Base-by-base conservation (phyloP, 2,797 vertebrate genomes). In the Steatocranus sp. region DNA sequence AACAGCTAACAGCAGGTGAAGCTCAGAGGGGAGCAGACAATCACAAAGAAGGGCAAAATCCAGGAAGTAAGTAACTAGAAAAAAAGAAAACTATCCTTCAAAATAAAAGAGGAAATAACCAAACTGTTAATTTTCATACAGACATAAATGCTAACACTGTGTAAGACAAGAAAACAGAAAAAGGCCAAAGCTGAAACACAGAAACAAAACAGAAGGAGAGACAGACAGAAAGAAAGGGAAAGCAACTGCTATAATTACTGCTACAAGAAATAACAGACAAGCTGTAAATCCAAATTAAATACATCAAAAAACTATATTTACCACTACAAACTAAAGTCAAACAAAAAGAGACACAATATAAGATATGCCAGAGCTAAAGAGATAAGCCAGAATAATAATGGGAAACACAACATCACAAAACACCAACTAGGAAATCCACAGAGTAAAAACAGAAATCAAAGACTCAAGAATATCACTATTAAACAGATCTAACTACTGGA, bases 371-470 rank as follows among this genome's bases (percentile, higher is more conserved):
- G 17, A 48, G 25, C 15, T 0, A 61, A 73, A 48, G 41, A 48
- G 10, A 46, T 46, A 7, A 27, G 15, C 14, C 38, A 46, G 66
- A 70, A 30, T 17, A 70, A 46, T 27, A 70, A 8, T 70, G 23
- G 38, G 27, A 70, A 70, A 70, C 38, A 18, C 38, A 43, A 41
- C n/a, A 66, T 66, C 61, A 23, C 61, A 66, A 66, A 66, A 41
- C 36, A 4, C n/a, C 61, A 66, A 0, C 34, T 41, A 66, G n/a
- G 38, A 46, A 70, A 70, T 43, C 1, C 66, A 27, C 9, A 4
- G 23, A 27, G 15, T 30, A 46, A 70, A 70, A 70, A 46, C 41
- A 18, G 23, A 46, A 46, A 46, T 46, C 2, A 2, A 46, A 0
- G 43, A 30, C 15, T 70, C 6, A 30, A 48, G 41, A 70, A 46